Conservation (phyloP, 2,888 invertebrate species). For the Boloria euphrosyne region DNA sequence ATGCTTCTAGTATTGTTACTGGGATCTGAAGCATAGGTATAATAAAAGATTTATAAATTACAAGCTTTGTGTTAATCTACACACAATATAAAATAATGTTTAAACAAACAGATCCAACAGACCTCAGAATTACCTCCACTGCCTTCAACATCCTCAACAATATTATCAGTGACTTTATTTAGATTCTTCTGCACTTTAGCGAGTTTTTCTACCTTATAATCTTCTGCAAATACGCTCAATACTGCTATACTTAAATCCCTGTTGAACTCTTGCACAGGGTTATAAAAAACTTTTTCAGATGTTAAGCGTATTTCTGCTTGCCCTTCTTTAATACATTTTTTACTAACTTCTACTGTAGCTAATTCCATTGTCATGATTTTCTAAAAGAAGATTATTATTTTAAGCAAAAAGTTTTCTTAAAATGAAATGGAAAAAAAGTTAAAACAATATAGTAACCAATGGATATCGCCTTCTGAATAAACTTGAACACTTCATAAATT, state of each 20-base stretch:
- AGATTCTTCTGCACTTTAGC: conserved; percentile 49
- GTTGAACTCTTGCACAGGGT: conserved; percentile 99
- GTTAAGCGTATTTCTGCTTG: conserved; percentile 88
- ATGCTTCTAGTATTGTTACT: conserved; percentile 92
- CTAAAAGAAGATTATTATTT: conserved; percentile 24
- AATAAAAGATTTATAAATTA: neutral
- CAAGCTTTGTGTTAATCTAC: neutral
- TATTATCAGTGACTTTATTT: conserved; percentile 38
- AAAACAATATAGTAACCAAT: conserved; percentile 20
- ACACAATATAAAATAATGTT: neutral
- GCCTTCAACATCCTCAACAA: conserved; percentile 43
- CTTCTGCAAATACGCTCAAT: conserved; percentile 84
- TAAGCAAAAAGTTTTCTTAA: neutral
- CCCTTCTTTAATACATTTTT: conserved; percentile 86
- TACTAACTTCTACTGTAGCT: conserved; percentile 37
- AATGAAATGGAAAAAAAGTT: neutral
- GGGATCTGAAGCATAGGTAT: conserved; percentile 67
- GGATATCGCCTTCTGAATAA: conserved; percentile 24
- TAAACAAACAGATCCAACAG: conserved; percentile 3
- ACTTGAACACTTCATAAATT: conserved; percentile 32
- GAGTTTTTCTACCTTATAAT: conserved; percentile 62
- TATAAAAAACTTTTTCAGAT: conserved; percentile 94
- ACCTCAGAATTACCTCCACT: conserved; percentile 38
- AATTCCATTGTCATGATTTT: conserved; percentile 58
- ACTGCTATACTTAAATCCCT: conserved; percentile 94